Base-by-base conservation (phyloP, 2,797 vertebrate genomes). In the Sorex maritimensis region DNA sequence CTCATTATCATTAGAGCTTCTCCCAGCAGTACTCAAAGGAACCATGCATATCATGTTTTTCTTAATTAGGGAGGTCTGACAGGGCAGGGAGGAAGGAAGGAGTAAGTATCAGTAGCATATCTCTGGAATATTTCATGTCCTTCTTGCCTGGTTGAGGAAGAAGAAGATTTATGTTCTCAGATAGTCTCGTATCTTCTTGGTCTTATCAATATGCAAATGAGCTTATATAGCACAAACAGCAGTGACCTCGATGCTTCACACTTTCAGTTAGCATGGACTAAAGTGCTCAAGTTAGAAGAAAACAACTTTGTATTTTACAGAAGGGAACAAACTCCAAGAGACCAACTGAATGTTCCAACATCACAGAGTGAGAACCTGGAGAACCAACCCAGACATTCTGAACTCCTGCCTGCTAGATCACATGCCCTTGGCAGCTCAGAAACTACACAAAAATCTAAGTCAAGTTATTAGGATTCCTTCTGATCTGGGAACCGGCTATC, bases 381-480 rank as follows among this genome's bases (percentile, higher is more conserved):
- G 73, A 89, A 78, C 17, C 58, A 61, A 61, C 24, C 24, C 34
- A 86, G 63, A 26, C 28, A 28, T 92, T 30, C 30, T 79, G 26
- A 85, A 77, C 85, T 81, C 69, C 21, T 72, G 9, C n/a, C 65
- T 75, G 14, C 91, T 77, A 82, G 72, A 85, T 73, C 38, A 68
- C 55, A 84, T 46, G 5, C n/a, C 26, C 0, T 1, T 19, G 19
- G 19, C 12, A 72, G 88, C 41, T 44, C 34, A 88, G 69, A 63
- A n/a, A 65, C 26, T 6, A 55, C 69, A 44, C 12, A 44, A 34
- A 58, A 58, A 55, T 77, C 9, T 10, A 81, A 84, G 73, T 63
- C 78, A 85, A 38, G 19, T 52, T 67, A 81, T 68, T 74, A 52
- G 41, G 6, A 69, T 92, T 21, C 52, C n/a, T 19, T 67, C 24